phyloP scores from a whole-genome alignment of 2,797 vertebrate genomes.

The Poecilia velifera region DNA sequence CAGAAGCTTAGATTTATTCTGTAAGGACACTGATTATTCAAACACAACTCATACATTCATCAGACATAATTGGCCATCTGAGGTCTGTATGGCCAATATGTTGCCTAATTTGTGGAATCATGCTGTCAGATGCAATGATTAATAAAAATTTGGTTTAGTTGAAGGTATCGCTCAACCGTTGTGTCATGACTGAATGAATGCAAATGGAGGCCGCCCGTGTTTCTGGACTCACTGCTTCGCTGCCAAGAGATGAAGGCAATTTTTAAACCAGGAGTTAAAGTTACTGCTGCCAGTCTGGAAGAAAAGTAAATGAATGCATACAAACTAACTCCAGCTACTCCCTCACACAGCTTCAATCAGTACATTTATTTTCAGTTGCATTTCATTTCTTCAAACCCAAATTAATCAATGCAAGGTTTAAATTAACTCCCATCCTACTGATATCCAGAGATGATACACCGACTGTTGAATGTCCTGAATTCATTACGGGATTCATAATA shows the following conservation, averaged over 20 bases:
- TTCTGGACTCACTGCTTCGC: too few species aligned
- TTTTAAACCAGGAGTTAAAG: background rate
- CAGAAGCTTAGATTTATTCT: background rate
- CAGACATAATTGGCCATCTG: background rate
- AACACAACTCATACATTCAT: background rate
- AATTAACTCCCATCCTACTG: background rate
- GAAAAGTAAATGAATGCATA: background rate
- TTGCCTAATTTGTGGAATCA: background rate
- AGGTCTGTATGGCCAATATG: background rate
- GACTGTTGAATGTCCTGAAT: background rate
- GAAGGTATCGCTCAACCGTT: background rate
- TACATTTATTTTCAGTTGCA: background rate
- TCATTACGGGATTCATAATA: background rate
- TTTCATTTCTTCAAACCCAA: background rate
- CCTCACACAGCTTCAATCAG: background rate
- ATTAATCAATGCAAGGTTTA: background rate
- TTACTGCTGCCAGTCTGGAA: background rate
- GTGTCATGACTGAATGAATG: background rate
- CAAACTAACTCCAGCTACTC: background rate
- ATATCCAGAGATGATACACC: background rate
- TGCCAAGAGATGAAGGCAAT: too few species aligned
- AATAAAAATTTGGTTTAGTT: background rate
- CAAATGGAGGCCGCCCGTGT: background rate
- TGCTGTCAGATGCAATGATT: background rate
- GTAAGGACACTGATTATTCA: background rate